Conservation (phyloP, 2,113 vertebrate species). For the Otocyon megalotis region DNA sequence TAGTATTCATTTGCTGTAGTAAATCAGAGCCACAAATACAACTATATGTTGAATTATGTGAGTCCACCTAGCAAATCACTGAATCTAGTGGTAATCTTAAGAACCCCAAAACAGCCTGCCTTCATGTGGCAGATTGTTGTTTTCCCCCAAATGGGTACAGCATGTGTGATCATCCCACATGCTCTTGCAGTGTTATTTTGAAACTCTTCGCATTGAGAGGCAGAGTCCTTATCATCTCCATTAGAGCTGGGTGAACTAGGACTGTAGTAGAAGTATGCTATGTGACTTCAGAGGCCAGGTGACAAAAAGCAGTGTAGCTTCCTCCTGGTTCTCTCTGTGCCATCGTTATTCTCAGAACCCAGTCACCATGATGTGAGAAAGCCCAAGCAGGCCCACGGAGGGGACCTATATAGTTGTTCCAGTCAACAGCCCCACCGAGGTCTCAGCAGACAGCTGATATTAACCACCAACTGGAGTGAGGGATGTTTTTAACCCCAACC, state of each 20-base stretch:
- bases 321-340: not conserved
- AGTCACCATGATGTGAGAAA: not conserved
- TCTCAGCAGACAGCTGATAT: not conserved
- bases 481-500: not conserved
- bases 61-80: constrained; percentile 7
- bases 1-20: not conserved
- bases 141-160: not conserved
- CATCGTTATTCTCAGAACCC: not conserved
- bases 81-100: not conserved
- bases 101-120: not conserved
- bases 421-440: not conserved
- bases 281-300: not conserved
- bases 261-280: not conserved
- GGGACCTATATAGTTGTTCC: not conserved
- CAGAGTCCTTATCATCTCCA: not conserved
- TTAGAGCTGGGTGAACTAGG: not conserved
- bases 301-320: not conserved
- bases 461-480: not conserved
- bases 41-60: not conserved
- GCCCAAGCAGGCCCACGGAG: not conserved
- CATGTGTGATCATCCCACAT: rapidly evolving
- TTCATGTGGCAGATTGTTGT: not conserved
- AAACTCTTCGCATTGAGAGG: not conserved
- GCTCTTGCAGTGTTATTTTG: not conserved
- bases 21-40: not conserved